Evolutionary conservation across 2,113 vertebrate species (phyloP), one percentile per base, ranked within the genome.

Genomic region (Carettochelys insculpta): DNA sequence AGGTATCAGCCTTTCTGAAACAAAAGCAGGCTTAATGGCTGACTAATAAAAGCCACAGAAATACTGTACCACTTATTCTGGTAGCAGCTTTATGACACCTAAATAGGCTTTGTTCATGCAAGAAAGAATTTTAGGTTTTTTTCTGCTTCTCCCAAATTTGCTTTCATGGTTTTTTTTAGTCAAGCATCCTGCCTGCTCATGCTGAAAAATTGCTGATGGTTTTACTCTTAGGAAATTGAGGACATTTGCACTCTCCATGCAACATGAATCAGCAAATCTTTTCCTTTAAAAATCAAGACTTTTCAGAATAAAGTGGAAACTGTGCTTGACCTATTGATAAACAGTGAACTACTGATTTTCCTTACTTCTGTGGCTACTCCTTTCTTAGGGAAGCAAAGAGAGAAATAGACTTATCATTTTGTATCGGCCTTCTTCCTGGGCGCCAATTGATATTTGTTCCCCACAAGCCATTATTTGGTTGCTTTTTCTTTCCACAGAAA

Each of bases 131-230:
- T 83, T 86, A 96, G 65, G 90, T 94, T 89, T 89, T 94, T 94
- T 92, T 5, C 61, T 31, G 65, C 75, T 90, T 96, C 92, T 90
- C 94, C 79, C 58, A 94, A 95, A 89, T 94, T 93, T 2, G 7
- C 68, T 96, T 96, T 95, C 88, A 94, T 93, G 90, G 93, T 96
- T 97, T 96, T 85, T 97, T 96, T 88, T 51, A 95, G 92, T 87
- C 80, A 94, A 93, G 86, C 88, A 94, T 96, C 95, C 92, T 95
- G 92, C 89, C 91, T 95, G 56, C 80, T 97, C 91, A 96, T 95
- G 96, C 96, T 97, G 91, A 97, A 97, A 96, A 97, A 96, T 61
- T 96, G 94, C 97, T 96, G 95, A 95, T 86, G 83, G 90, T 96
- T 94, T 92, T 89, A 94, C 41, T 94, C 77, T 85, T 73, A 56